Evolutionary conservation across 1,140 invertebrate genomes (phyloP).

Genomic region (Theocolax elegans): DNA sequence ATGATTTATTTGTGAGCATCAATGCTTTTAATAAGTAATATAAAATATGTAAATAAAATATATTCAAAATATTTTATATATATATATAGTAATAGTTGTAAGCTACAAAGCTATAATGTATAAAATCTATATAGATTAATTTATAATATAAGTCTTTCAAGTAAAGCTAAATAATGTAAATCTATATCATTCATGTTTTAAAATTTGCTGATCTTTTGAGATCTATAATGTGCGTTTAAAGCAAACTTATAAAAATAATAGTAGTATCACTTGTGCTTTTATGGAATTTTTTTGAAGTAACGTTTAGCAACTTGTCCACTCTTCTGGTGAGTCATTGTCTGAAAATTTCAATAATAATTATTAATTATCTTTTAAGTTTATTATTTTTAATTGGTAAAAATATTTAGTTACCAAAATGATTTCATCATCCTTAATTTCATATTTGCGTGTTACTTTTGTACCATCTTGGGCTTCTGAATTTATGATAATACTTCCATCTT

Average conservation of each 20-base stretch:
- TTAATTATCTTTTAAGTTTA: background rate
- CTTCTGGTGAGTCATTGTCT: constrained; percentile 57
- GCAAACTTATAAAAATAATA: constrained; percentile 9
- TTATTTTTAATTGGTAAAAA: background rate
- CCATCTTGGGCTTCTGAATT: constrained; percentile 67
- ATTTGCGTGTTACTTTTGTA: constrained; percentile 67
- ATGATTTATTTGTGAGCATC: constrained; percentile 17
- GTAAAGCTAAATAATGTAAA: constrained; percentile 26
- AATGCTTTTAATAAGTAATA: constrained; percentile 25
- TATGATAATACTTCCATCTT: constrained; percentile 66
- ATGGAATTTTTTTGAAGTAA: constrained; percentile 52
- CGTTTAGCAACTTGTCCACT: constrained; percentile 55
- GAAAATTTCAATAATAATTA: constrained; percentile 42
- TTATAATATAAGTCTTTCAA: constrained; percentile 17
- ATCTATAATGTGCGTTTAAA: constrained; percentile 15
- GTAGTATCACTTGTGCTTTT: constrained; percentile 21
- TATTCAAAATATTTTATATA: constrained; percentile 25
- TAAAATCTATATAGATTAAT: constrained; percentile 26
- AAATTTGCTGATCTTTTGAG: background rate
- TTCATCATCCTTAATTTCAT: constrained; percentile 69
- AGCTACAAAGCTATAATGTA: constrained; percentile 31
- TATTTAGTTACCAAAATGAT: constrained; percentile 69
- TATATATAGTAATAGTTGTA: constrained; percentile 26
- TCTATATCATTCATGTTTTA: background rate
- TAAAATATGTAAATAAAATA: constrained; percentile 37